Evolutionary conservation across 2,113 vertebrate species (phyloP), one percentile per base, ranked within the genome.

Genomic region (Connochaetes taurinus): DNA sequence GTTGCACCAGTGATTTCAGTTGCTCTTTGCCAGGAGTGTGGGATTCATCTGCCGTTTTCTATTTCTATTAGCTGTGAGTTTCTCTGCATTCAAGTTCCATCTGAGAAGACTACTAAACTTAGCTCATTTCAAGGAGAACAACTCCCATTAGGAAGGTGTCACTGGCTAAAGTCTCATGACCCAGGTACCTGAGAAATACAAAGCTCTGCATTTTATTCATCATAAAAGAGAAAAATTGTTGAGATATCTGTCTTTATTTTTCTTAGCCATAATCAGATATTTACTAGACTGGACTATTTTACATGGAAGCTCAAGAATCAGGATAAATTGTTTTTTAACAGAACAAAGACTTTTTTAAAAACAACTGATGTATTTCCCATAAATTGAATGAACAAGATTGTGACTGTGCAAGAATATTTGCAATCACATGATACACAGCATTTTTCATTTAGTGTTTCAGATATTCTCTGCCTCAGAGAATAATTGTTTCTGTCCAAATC

Each of bases 401-500:
- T 62, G 58, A 25, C 84, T 94, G 87, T 78, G 60, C 17, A 11
- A 74, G 95, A 96, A 97, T 88, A 97, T 94, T 97, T 87, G 74
- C 90, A 91, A 87, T 93, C 62, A 62, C 91, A 82, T 86, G 94
- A 80, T 91, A 84, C 82, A 89, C 80, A 96, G 95, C 36, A 67
- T 87, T 96, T 96, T 94, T 78, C 87, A 53, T 81, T 64, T 88
- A 83, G 53, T 29, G 12, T 89, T 53, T 60, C 81, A 92, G 88
- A 50, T 58, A 64, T 60, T 88, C 88, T 96, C 91, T 94, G 76
- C 67, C 67, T 40, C 67, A 40, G 36, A 90, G 74, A 91, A 93
- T 95, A 86, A 88, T 96, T 91, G 86, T 94, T 97, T 97, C 97
- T 97, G 85, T 96, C 92, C 91, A 97, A 97, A 96, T 91, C 88